Conservation (phyloP, 2,888 invertebrate genomes). For the Emmelina monodactyla region DNA sequence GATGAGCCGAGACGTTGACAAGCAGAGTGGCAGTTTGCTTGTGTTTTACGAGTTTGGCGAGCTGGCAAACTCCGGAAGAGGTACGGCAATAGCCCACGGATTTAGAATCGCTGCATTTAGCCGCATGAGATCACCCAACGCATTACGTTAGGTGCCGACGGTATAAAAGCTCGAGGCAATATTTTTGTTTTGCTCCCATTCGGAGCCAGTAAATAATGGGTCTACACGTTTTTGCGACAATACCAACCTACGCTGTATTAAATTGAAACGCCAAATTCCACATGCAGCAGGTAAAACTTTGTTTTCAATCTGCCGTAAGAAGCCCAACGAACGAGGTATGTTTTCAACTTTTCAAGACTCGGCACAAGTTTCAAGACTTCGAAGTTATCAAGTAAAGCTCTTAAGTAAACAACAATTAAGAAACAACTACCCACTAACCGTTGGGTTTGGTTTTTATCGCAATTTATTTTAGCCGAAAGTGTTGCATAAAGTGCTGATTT, state of each 20-base stretch:
- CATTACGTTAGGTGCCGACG: slow-evolving; percentile 24
- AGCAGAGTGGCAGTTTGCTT: slow-evolving; percentile 47
- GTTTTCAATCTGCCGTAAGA: too few relatives aligned
- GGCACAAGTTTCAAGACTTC: not conserved
- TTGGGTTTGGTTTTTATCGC: too few relatives aligned
- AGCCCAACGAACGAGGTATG: not conserved
- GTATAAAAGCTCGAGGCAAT: slow-evolving; percentile 13
- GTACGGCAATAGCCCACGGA: slow-evolving; percentile 41
- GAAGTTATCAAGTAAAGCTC: not conserved
- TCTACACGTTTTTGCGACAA: slow-evolving; percentile 1
- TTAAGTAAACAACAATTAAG: slow-evolving; percentile 1
- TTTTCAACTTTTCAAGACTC: not conserved
- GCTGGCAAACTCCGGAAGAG: slow-evolving; percentile 53
- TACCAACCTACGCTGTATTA: not conserved
- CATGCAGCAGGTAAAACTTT: too few relatives aligned
- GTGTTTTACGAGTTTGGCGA: slow-evolving; percentile 50
- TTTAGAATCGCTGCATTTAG: slow-evolving; percentile 56
- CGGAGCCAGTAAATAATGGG: slow-evolving; percentile 2
- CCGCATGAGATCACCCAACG: slow-evolving; percentile 48
- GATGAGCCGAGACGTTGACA: slow-evolving; percentile 38
- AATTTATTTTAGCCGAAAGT: not conserved
- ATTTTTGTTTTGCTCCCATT: slow-evolving; percentile 11
- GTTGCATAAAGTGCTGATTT: too few relatives aligned
- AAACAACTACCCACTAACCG: not conserved
- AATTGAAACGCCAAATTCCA: too few relatives aligned